phyloP scores from a whole-genome alignment of 2,888 invertebrate species.

The Lepidochitona cinerea region DNA sequence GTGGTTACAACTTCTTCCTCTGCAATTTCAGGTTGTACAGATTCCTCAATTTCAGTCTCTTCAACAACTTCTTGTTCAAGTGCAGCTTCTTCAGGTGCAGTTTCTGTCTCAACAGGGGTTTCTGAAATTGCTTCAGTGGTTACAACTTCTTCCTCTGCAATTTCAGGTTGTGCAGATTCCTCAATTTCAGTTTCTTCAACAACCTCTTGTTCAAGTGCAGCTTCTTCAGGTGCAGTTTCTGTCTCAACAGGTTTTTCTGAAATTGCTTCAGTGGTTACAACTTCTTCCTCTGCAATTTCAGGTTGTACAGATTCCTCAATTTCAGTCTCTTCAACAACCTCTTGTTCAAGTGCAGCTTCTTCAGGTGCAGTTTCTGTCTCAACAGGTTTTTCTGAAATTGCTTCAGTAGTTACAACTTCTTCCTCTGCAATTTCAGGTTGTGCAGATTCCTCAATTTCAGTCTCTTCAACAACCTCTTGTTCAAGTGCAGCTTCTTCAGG shows the following conservation, averaged over 20 bases:
- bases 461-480: background rate
- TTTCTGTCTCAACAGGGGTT: background rate
- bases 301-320: background rate
- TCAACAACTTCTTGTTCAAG: background rate
- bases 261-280: background rate
- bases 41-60: background rate
- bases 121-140: background rate
- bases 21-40: background rate
- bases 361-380: background rate
- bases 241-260: background rate
- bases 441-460: background rate
- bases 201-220: background rate
- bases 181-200: background rate
- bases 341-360: background rate
- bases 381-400: background rate
- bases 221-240: background rate
- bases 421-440: background rate
- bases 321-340: background rate
- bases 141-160: background rate
- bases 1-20: background rate
- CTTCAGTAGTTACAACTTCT: background rate
- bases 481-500: background rate
- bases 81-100: background rate
- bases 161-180: background rate
- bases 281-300: background rate